These are phyloP conservation scores for Mionectes macconnelli DNA, from an alignment of 2,113 vertebrate species.

Conservation along the genomic window DNA sequence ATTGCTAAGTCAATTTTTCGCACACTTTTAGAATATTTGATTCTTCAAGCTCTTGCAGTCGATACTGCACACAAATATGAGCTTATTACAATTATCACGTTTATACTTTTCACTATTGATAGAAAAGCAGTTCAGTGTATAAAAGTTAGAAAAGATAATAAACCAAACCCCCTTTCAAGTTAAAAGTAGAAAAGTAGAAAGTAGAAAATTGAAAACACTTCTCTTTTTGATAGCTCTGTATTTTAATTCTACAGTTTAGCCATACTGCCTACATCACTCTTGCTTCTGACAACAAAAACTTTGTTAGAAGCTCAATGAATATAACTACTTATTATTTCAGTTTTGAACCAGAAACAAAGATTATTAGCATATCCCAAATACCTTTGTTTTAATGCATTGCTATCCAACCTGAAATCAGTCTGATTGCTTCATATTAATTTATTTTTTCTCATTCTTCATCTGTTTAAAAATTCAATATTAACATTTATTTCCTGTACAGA, in stretches of 20 bases:
- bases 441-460: neutral
- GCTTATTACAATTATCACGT: neutral
- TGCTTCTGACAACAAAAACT: neutral
- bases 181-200: neutral
- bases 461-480: neutral
- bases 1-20: neutral
- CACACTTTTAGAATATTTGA: neutral
- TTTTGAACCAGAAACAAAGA: neutral
- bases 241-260: neutral
- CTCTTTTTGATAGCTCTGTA: neutral
- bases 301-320: neutral
- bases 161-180: neutral
- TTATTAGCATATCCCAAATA: neutral
- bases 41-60: neutral
- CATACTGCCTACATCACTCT: neutral
- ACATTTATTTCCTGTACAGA: neutral
- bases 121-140: neutral
- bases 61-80: neutral
- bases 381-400: neutral
- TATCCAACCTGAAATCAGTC: neutral
- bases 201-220: neutral
- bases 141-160: neutral
- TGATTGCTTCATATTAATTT: neutral
- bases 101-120: neutral
- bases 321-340: neutral